These are phyloP conservation scores for Cerastis rubricosa DNA, from an alignment of 2,888 invertebrate genomes.

Conservation along the genomic window DNA sequence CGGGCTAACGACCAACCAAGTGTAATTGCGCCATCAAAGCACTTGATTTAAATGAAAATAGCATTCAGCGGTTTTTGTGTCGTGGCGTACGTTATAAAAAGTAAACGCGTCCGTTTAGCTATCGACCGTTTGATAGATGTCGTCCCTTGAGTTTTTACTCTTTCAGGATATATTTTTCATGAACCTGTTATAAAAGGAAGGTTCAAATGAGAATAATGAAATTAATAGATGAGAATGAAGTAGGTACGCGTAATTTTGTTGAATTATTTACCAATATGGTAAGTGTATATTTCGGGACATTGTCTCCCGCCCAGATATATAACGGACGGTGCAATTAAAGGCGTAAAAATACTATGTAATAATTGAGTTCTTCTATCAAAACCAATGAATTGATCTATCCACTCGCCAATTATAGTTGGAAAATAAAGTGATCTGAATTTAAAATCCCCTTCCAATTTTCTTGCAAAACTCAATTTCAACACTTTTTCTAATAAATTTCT, in stretches of 20 bases:
- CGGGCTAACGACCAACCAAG: background rate
- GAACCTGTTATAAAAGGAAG: background rate
- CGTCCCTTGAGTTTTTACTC: constrained; percentile 16
- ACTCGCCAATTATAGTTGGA: background rate
- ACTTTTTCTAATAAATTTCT: constrained; percentile 11
- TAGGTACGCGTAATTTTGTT: background rate
- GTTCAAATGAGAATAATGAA: background rate
- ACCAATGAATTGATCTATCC: background rate
- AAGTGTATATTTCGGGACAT: background rate
- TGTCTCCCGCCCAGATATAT: background rate
- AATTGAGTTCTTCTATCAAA: background rate
- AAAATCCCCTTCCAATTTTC: background rate
- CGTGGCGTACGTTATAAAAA: constrained; percentile 24
- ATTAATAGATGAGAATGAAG: background rate
- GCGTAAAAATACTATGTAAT: too few relatives aligned
- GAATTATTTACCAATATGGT: background rate
- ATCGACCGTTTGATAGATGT: constrained; percentile 29
- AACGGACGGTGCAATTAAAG: background rate
- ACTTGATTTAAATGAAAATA: background rate
- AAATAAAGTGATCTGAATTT: background rate
- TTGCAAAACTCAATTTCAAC: background rate
- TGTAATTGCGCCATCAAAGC: background rate
- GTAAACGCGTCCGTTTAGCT: background rate
- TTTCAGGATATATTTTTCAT: constrained; percentile 29
- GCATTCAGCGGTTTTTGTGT: background rate